Conservation (phyloP, 2,797 vertebrate genomes). For the Xerus rutilus region DNA sequence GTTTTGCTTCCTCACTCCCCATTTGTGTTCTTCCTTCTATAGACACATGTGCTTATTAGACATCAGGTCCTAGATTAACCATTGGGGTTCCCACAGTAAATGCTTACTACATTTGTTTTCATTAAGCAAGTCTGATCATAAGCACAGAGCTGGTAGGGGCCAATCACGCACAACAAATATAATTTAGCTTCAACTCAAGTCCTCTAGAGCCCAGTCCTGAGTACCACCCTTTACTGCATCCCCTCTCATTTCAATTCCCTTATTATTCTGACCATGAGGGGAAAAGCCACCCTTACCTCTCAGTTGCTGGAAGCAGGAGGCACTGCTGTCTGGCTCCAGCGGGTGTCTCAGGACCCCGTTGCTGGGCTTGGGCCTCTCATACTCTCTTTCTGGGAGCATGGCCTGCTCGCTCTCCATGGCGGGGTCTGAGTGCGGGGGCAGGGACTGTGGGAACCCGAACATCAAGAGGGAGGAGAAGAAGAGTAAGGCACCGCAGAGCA, state of each 20-base stretch:
- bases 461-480: conserved; percentile 97
- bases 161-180: rapidly evolving
- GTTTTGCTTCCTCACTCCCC: rapidly evolving
- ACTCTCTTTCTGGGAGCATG: conserved; percentile 95
- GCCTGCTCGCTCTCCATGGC: conserved; percentile 94
- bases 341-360: conserved; percentile 91
- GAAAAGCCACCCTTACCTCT: conserved; percentile 89
- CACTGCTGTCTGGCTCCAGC: conserved; percentile 89
- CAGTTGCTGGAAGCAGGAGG: conserved; percentile 97
- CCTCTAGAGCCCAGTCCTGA: neutral
- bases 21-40: neutral
- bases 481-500: conserved; percentile 98
- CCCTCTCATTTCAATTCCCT: rapidly evolving
- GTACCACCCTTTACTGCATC: rapidly evolving
- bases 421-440: conserved; percentile 89
- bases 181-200: neutral
- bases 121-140: neutral
- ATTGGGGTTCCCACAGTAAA: too few relatives aligned
- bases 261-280: rapidly evolving
- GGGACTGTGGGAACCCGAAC: conserved; percentile 98
- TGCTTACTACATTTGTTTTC: neutral
- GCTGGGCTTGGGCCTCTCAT: conserved; percentile 93
- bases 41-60: neutral
- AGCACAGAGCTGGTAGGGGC: neutral
- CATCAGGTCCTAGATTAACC: neutral